Base-by-base conservation (phyloP, 2,888 invertebrate genomes). In the Euspilapteryx auroguttella region DNA sequence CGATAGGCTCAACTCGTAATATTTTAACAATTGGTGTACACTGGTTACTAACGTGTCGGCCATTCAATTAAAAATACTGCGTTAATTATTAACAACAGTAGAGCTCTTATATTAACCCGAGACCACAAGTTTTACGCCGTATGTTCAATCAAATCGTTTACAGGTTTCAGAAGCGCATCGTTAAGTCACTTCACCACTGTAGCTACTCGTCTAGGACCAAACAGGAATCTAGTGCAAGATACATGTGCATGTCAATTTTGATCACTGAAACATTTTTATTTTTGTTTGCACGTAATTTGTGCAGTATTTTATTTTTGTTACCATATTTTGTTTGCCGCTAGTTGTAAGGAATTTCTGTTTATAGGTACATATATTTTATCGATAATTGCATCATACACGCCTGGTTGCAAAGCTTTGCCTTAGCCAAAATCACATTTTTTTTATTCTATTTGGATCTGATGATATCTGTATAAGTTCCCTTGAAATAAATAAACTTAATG, bases 371-470 rank as follows among this genome's bases (percentile, higher is more conserved):
- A n/a, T n/a, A n/a, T n/a, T n/a, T n/a, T n/a, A n/a, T n/a, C n/a
- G n/a, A n/a, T n/a, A n/a, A n/a, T 33, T 37, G 36, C 34, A 36
- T 37, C 47, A 54, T 55, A 55, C 68, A 63, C 69, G 73, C 73
- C 71, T 73, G 64, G 58, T 59, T 63, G 62, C 65, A 66, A 66
- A 54, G 73, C 73, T 73, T 73, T 61, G 73, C 71, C 68, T 71
- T 64, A 56, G 56, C 66, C 57, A 43, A 58, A 41, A 53, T 45
- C 47, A 48, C 53, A 15, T 24, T 42, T 44, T 33, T 46, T 44
- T 42, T 44, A 50, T 47, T 50, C 38, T 39, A 42, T 38, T 35
- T 50, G 46, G 49, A 46, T 40, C 42, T 40, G 30, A 38, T 33
- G 34, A 29, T 27, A 50, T 40, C n/a, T n/a, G n/a, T n/a, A n/a